A percentile compares a stretch with the other conserved stretches of the same genome.
phyloP scores from a whole-genome alignment of 1,140 invertebrate genomes.

The Sarcophaga peregrina region DNA sequence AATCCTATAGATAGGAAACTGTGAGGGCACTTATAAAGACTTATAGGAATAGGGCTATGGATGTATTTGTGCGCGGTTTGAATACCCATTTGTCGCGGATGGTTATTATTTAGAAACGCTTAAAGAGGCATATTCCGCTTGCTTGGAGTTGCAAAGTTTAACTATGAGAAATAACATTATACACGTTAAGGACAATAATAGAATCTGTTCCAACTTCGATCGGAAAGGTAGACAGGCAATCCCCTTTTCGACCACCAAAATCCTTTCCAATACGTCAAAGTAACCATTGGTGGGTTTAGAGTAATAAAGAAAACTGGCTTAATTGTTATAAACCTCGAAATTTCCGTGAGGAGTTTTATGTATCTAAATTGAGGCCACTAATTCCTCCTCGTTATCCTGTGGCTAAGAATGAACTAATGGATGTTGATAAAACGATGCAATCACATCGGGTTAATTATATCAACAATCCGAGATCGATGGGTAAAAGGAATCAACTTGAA shows the following conservation, averaged over 20 bases:
- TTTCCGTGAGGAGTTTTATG: no score
- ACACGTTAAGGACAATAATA: background rate
- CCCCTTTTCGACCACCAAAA: background rate
- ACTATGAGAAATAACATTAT: background rate
- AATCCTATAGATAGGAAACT: background rate
- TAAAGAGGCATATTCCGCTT: no score
- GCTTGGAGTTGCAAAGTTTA: background rate
- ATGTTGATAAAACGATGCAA: background rate
- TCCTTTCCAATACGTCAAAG: background rate
- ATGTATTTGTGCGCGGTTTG: no score
- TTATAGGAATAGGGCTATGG: background rate
- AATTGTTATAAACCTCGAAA: background rate
- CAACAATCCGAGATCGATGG: background rate
- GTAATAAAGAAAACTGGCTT: background rate
- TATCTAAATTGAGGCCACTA: no score
- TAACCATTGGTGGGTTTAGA: background rate
- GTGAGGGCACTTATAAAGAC: background rate
- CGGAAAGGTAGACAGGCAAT: background rate
- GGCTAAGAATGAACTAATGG: background rate
- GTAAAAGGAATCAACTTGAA: background rate
- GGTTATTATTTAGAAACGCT: no score
- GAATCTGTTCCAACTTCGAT: background rate
- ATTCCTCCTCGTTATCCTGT: background rate
- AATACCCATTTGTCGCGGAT: no score
- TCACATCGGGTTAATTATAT: background rate